Base-by-base conservation (phyloP, 2,888 invertebrate species). In the Eubasilissa splendida region DNA sequence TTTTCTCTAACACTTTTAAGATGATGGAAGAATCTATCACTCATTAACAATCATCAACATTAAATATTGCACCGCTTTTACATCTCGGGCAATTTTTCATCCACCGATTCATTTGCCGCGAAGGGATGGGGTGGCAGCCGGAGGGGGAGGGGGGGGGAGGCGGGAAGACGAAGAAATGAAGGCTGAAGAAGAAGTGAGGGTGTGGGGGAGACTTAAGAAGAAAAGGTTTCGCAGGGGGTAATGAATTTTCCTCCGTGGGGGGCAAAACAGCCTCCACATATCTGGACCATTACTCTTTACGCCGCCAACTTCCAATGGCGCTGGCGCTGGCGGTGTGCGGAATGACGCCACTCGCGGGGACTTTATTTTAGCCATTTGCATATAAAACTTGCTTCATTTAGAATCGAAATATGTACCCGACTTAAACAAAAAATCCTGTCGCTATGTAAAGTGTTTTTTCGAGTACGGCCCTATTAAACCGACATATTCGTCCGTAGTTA, bases 171-270 rank as follows among this genome's bases (percentile, higher is more conserved):
- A 56, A 54, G 75, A 76, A 60, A 80, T 52, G 76, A 76, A 76
- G 80, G 76, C 63, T 68, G 63, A 50, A 65, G 79, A 73, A 59
- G 71, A n/a, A 14, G 59, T 4, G 14, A 10, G 65, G 71, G 70
- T 75, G 71, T 50, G 77, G 76, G 60, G 76, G 74, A 54, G 65
- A 52, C n/a, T 58, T 63, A 76, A 79, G 76, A 79, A 75, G 76
- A 81, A 77, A 81, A 77, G 80, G 66, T 81, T 77, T 81, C 63
- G 73, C 75, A 74, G 83, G 84, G 82, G 84, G 82, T 84, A 84
- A 84, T 84, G 84, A 84, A 84, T 84, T 84, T 84, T 81, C 82
- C 81, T 65, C 58, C 58, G 56, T 68, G 73, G 81, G 83, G 80
- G 52, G 58, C 7, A 50, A 60, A 12, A 70, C 56, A 60, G 73